Percentiles rank a stretch among this genome's conserved stretches.
Conservation (phyloP, 2,113 vertebrate genomes). For the Esox niger region DNA sequence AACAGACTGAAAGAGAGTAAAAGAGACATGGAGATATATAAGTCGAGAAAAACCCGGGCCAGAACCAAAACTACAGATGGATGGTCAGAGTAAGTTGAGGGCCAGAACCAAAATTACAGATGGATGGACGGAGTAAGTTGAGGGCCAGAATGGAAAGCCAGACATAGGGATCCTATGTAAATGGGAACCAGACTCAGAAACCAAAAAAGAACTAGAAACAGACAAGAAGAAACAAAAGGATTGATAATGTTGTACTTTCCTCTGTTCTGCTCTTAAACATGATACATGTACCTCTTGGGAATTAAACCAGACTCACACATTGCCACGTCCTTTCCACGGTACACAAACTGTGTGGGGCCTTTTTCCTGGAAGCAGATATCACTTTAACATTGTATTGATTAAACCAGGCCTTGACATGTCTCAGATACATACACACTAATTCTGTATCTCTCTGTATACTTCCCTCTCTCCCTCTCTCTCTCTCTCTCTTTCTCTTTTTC, state of each 20-base stretch:
- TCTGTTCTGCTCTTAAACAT: conserved; percentile 61
- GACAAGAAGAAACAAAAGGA: conserved; percentile 46
- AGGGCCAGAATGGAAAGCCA: neutral
- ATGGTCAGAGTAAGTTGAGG: neutral
- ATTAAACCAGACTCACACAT: conserved; percentile 53
- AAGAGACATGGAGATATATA: too few relatives aligned
- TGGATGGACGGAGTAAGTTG: neutral
- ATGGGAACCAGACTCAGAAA: too few relatives aligned
- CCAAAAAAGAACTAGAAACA: too few relatives aligned
- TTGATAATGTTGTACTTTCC: conserved; percentile 57
- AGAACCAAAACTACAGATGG: too few relatives aligned
- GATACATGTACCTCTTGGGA: conserved; percentile 63
- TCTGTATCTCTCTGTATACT: too few relatives aligned
- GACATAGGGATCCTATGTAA: too few relatives aligned
- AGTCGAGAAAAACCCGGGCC: too few relatives aligned
- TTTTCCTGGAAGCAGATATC: conserved; percentile 35
- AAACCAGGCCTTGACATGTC: neutral
- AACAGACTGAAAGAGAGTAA: too few relatives aligned
- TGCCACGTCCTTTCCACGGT: neutral
- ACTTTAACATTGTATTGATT: conserved; percentile 52
- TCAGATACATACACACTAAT: neutral
- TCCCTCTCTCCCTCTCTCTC: neutral
- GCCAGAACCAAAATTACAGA: neutral
- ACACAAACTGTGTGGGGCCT: conserved; percentile 12
- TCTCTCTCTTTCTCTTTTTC: too few relatives aligned